These are phyloP conservation scores for Maccullochella peelii DNA, from an alignment of 2,113 vertebrate species.

Conservation along the genomic window DNA sequence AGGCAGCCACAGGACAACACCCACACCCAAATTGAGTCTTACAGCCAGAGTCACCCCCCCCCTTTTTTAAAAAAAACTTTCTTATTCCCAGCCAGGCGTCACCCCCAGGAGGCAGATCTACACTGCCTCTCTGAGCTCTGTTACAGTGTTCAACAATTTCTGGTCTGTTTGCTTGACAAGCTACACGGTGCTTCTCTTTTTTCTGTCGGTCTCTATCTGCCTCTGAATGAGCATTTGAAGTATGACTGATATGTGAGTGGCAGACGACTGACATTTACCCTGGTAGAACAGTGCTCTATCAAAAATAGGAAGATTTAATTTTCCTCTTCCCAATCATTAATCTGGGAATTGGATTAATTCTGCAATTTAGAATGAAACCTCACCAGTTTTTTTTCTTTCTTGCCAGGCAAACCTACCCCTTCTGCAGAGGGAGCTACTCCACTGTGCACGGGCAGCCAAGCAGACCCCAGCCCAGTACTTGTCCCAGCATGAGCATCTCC, in stretches of 20 bases:
- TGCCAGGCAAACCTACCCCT: conserved; percentile 95
- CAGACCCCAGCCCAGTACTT: conserved; percentile 98
- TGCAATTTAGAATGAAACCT: not conserved
- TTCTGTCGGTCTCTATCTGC: not conserved
- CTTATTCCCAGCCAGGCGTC: conserved; percentile 39
- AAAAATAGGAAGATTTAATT: not conserved
- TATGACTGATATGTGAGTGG: not conserved
- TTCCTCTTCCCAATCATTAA: not conserved
- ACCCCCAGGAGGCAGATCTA: conserved; percentile 28
- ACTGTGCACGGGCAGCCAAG: conserved; percentile 97
- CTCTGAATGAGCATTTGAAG: not conserved
- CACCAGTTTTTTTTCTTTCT: not conserved
- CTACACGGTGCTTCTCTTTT: not conserved
- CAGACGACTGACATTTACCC: not conserved
- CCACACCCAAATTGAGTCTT: conserved; percentile 45
- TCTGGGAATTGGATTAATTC: too few relatives aligned
- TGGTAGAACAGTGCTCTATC: not conserved
- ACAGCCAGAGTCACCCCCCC: too few relatives aligned
- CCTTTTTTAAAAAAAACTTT: too few relatives aligned
- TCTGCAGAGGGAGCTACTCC: conserved; percentile 95
- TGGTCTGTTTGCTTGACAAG: not conserved
- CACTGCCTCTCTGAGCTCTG: conserved; percentile 23
- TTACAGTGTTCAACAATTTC: conserved; percentile 14
- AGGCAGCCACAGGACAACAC: conserved; percentile 60
- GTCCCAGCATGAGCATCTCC: conserved; percentile 97